These are phyloP conservation scores for Drosophila pachea DNA, from an alignment of 1,140 invertebrate genomes.

Conservation along the genomic window DNA sequence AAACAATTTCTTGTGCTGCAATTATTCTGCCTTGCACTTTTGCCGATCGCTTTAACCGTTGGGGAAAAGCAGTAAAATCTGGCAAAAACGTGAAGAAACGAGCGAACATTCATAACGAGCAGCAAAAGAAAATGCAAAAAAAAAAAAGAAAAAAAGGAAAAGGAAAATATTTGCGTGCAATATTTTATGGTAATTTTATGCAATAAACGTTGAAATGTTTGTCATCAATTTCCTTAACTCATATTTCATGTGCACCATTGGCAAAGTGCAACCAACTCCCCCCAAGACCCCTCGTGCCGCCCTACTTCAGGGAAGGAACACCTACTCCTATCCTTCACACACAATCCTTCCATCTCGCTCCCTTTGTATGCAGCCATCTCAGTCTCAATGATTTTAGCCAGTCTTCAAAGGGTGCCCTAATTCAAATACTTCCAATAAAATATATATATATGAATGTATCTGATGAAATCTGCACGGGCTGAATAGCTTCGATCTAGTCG, in stretches of 20 bases:
- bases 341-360: conserved; percentile 20
- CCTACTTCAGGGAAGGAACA: neutral
- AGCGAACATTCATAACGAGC: conserved; percentile 55
- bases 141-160: conserved; percentile 30
- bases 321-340: conserved; percentile 48
- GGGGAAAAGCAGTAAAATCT: neutral
- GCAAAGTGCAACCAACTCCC: conserved; percentile 8
- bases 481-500: too few relatives aligned
- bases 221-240: conserved; percentile 77
- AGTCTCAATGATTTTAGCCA: conserved; percentile 23
- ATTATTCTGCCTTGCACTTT: conserved; percentile 25
- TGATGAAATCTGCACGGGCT: too few relatives aligned
- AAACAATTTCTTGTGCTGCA: conserved; percentile 22
- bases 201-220: conserved; percentile 77
- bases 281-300: neutral
- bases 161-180: conserved; percentile 57
- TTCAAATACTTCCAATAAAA: neutral
- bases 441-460: neutral
- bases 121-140: neutral
- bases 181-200: conserved; percentile 78
- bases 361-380: conserved; percentile 4
- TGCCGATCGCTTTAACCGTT: conserved; percentile 22
- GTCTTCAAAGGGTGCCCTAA: conserved; percentile 17
- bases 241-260: conserved; percentile 70
- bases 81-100: conserved; percentile 12